Conservation (phyloP, 2,888 invertebrate species). For the Drosophila demipolita region DNA sequence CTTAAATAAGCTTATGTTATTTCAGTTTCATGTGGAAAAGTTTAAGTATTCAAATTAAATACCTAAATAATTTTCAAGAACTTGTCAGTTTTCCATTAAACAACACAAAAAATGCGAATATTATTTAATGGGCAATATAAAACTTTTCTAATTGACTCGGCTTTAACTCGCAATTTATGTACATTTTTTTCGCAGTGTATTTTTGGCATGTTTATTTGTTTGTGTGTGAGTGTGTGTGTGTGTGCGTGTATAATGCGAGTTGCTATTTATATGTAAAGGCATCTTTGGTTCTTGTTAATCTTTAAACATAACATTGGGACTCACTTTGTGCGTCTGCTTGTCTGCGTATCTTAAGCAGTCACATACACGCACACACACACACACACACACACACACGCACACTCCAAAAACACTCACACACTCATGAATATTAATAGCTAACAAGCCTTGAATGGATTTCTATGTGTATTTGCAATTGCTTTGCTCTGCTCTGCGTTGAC, state of each 20-base stretch:
- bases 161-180: background rate
- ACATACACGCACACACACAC: conserved; percentile 12
- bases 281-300: conserved; percentile 55
- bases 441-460: conserved; percentile 32
- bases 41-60: background rate
- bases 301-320: conserved; percentile 52
- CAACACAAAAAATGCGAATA: background rate
- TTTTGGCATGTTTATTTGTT: background rate
- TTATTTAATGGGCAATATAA: background rate
- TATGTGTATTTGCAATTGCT: conserved; percentile 73
- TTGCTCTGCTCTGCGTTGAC: conserved; percentile 53
- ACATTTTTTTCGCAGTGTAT: background rate
- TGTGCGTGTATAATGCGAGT: conserved; percentile 3
- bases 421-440: conserved; percentile 73
- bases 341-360: conserved; percentile 66
- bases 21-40: background rate
- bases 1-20: background rate
- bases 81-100: background rate
- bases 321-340: background rate
- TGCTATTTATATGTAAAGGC: conserved; percentile 17
- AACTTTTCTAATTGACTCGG: background rate
- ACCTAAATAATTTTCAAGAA: background rate
- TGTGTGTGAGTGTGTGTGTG: conserved; percentile 8
- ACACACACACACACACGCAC: conserved; percentile 6
- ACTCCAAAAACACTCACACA: conserved; percentile 30